Base-by-base conservation (phyloP, 2,797 vertebrate species). In the Loriculus beryllinus region DNA sequence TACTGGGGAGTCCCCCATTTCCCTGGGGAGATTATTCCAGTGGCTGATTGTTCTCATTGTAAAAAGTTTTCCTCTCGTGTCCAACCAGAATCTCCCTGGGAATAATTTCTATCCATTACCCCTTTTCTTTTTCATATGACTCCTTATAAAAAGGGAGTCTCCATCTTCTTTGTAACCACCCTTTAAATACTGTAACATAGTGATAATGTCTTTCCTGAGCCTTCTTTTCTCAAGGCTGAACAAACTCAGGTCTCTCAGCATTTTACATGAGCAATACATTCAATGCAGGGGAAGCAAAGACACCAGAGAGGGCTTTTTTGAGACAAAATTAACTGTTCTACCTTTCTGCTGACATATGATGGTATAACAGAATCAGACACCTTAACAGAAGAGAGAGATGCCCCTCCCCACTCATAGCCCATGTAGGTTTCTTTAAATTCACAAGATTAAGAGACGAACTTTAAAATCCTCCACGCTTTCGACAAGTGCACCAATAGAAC, bases 321-420 rank as follows among this genome's bases (percentile, higher is more conserved):
- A 69, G 21, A 16, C 69, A 28, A 70, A 49, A 23, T 19, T 12
- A 5, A 8, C 37, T 64, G 6, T 14, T 86, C 12, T 47, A 16
- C 17, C 7, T 75, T 43, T 31, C 12, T 43, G 11, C 6, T 21
- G 28, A 51, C 51, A 69, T n/a, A 28, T 23, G 17, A 7, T 6
- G 9, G 12, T 68, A 7, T 7, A 72, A 29, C 1, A 15, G 10
- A 48, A 42, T 22, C 14, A 10, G 18, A 39, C 43, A 29, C 43
- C 37, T 68, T 28, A 47, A 2, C 6, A 10, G 6, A 40, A 72
- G 16, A 54, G n/a, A 39, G 35, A 54, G 13, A 28, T 42, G 7
- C 0, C 7, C 3, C 22, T 28, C 16, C 21, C 8, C 11, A 13
- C 4, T 15, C 23, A 43, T 6, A 54, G 25, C 3, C 9, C 20